These are phyloP conservation scores for Serranus cabrilla DNA, from an alignment of 2,797 vertebrate species.

Conservation along the genomic window DNA sequence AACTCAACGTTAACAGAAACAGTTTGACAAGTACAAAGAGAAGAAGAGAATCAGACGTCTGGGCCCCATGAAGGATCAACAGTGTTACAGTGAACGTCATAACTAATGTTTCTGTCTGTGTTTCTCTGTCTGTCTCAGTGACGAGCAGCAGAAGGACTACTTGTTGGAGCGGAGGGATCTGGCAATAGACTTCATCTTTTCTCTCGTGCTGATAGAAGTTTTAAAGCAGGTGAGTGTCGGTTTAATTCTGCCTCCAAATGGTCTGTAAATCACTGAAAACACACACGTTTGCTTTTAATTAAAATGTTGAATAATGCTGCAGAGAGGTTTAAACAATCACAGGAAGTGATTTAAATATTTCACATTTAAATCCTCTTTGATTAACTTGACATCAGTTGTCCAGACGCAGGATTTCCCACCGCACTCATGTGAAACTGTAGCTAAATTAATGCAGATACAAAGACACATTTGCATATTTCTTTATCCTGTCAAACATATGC, in stretches of 20 bases:
- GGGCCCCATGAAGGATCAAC: neutral
- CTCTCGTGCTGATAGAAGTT: constrained; percentile 98
- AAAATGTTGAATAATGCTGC: too few relatives aligned
- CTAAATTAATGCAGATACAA: neutral
- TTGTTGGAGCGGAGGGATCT: constrained; percentile 97
- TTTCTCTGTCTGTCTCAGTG: constrained; percentile 81
- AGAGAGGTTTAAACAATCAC: too few relatives aligned
- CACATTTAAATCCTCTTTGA: neutral
- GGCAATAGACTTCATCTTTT: constrained; percentile 99
- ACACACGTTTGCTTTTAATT: too few relatives aligned
- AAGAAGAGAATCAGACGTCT: neutral
- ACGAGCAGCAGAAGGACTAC: constrained; percentile 99
- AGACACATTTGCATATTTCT: neutral
- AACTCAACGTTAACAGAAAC: neutral
- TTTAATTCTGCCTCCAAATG: constrained; percentile 5
- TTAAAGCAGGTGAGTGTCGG: constrained; percentile 94
- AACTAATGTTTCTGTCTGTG: constrained; percentile 20
- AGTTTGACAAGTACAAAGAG: neutral
- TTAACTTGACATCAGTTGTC: constrained; percentile 10
- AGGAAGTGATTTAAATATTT: neutral
- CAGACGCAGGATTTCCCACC: neutral
- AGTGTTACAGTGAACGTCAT: neutral
- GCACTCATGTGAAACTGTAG: neutral
- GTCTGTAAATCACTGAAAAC: neutral
- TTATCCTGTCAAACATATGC: neutral